These are phyloP conservation scores for Acanthosepion esculentum DNA, from an alignment of 2,888 invertebrate species.

Conservation along the genomic window DNA sequence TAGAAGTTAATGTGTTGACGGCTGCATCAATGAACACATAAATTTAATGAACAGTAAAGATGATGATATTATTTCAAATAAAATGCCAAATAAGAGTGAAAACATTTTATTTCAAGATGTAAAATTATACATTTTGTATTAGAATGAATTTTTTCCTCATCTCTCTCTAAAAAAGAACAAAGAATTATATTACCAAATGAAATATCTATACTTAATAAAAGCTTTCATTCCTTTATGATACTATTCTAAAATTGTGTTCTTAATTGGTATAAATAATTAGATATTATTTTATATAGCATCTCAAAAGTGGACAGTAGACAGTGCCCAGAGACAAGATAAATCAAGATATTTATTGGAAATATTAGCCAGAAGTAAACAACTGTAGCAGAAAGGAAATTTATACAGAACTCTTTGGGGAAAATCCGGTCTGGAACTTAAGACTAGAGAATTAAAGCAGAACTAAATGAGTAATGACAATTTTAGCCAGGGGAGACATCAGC, in stretches of 20 bases:
- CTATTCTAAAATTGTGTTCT: not conserved
- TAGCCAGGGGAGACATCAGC: not conserved
- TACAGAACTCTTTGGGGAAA: not conserved
- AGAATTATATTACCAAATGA: not conserved
- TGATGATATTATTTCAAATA: too few species aligned
- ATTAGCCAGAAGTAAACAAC: not conserved
- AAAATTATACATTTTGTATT: too few species aligned
- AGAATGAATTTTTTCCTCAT: too few species aligned
- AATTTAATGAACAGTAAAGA: too few species aligned
- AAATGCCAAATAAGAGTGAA: too few species aligned
- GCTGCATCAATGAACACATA: too few species aligned
- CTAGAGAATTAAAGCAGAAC: not conserved
- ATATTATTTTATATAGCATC: not conserved
- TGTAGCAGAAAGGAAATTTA: too few species aligned
- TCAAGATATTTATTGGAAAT: not conserved
- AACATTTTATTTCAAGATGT: too few species aligned
- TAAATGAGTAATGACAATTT: not conserved
- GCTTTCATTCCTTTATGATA: not conserved
- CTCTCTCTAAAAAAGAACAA: too few species aligned
- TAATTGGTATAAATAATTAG: not conserved
- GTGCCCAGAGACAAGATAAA: not conserved
- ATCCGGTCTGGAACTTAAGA: not conserved
- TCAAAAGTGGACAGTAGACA: not conserved
- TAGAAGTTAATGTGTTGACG: too few species aligned
- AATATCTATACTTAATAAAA: not conserved